These are phyloP conservation scores for Apaloderma vittatum DNA, from an alignment of 2,113 vertebrate genomes.

Conservation along the genomic window DNA sequence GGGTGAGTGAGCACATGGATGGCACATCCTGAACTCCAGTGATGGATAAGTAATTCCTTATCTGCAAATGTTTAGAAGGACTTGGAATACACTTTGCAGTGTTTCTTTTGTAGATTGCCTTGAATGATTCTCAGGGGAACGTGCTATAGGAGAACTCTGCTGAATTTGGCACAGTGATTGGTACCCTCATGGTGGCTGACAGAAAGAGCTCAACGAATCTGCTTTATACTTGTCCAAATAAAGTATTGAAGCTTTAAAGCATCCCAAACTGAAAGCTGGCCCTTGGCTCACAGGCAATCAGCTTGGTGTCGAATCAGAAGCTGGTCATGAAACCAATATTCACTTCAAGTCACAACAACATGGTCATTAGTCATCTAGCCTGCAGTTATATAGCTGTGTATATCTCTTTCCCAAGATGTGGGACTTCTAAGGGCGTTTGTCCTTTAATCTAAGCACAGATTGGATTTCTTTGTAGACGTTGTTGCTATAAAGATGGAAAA, in stretches of 20 bases:
- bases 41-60: not conserved
- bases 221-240: not conserved
- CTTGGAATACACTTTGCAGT: not conserved
- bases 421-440: not conserved
- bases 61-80: not conserved
- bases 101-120: not conserved
- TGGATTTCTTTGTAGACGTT: not conserved
- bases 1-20: not conserved
- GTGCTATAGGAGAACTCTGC: not conserved
- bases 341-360: not conserved
- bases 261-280: not conserved
- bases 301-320: accelerated
- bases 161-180: not conserved
- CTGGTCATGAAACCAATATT: not conserved
- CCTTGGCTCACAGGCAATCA: not conserved
- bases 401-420: not conserved
- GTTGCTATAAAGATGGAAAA: not conserved
- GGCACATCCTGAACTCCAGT: not conserved
- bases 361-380: not conserved
- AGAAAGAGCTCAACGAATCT: not conserved
- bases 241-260: not conserved
- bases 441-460: not conserved
- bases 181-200: not conserved
- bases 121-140: not conserved
- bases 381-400: not conserved